Evolutionary conservation across 2,888 invertebrate species (phyloP).

Genomic region (Zonitis immaculata): DNA sequence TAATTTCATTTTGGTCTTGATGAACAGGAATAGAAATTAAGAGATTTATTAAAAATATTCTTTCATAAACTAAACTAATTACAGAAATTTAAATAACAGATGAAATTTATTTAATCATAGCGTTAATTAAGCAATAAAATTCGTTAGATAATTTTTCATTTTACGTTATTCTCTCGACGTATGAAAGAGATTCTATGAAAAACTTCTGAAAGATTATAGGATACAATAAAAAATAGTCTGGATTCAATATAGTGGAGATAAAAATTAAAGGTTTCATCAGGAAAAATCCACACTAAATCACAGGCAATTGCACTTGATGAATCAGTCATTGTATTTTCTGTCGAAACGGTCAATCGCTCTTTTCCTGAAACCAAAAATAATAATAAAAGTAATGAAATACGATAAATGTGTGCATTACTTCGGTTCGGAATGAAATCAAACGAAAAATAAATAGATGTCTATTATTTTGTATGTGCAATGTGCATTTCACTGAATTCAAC

Average conservation of each 20-base stretch:
- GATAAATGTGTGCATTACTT: conserved; percentile 25
- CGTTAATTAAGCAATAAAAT: neutral
- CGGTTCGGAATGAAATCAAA: conserved; percentile 23
- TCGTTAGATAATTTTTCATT: neutral
- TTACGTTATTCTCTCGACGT: neutral
- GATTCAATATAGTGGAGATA: conserved; percentile 5
- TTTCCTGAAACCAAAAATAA: conserved; percentile 17
- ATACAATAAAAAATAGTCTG: neutral
- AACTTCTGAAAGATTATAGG: neutral
- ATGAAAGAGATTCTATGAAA: neutral
- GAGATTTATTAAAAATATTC: too few species aligned
- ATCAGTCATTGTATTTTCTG: conserved; percentile 35
- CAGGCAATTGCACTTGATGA: conserved; percentile 33
- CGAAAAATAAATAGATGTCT: conserved; percentile 16
- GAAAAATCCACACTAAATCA: conserved; percentile 23
- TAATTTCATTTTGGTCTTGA: neutral
- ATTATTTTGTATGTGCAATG: neutral
- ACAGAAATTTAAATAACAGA: neutral
- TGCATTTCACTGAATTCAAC: conserved; percentile 2
- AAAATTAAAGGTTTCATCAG: conserved; percentile 23
- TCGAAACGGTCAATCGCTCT: conserved; percentile 32
- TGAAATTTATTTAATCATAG: neutral
- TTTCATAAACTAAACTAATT: neutral
- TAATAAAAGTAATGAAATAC: conserved; percentile 6
- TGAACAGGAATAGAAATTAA: neutral